A percentile compares a stretch with the other conserved stretches of the same genome.
Conservation (phyloP, 2,888 invertebrate genomes). For the Glyphotaelius pellucidus region DNA sequence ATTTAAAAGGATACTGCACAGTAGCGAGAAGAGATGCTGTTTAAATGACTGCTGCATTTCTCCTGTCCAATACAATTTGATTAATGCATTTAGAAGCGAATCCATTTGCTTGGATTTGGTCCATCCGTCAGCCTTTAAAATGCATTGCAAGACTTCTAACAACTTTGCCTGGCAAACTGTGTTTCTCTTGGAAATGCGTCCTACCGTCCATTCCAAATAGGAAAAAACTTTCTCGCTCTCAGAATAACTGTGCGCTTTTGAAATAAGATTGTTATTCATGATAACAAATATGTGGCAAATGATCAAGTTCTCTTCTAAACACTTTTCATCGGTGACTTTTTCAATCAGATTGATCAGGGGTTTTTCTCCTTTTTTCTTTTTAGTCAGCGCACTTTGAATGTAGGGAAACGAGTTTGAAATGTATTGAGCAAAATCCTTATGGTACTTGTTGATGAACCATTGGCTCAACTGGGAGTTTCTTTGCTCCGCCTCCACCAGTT, state of each 20-base stretch:
- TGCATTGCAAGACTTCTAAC: conserved; percentile 49
- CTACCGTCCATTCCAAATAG: conserved; percentile 55
- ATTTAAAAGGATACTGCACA: conserved; percentile 74
- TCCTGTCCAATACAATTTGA: conserved; percentile 72
- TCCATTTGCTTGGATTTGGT: conserved; percentile 71
- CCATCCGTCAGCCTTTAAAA: conserved; percentile 70
- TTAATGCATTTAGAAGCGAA: conserved; percentile 72
- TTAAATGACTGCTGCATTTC: conserved; percentile 69
- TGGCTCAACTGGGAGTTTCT: conserved; percentile 72
- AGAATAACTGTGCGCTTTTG: conserved; percentile 21
- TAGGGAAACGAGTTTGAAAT: conserved; percentile 80
- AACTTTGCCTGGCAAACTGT: conserved; percentile 52
- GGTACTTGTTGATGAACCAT: conserved; percentile 77
- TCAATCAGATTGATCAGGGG: conserved; percentile 52
- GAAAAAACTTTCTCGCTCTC: conserved; percentile 53
- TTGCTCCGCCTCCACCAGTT: conserved; percentile 71
- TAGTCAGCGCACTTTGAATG: conserved; percentile 70
- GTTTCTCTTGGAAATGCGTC: conserved; percentile 45
- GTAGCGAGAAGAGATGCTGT: conserved; percentile 73
- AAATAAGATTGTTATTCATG: conserved; percentile 69
- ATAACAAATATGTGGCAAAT: conserved; percentile 76
- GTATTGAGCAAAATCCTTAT: conserved; percentile 76
- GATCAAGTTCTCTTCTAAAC: conserved; percentile 77
- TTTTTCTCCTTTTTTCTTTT: conserved; percentile 21
- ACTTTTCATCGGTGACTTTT: conserved; percentile 71